A percentile compares a stretch with the other conserved stretches of the same genome.
Evolutionary conservation across 2,888 invertebrate genomes (phyloP).

Genomic region (Orthosia gothica): DNA sequence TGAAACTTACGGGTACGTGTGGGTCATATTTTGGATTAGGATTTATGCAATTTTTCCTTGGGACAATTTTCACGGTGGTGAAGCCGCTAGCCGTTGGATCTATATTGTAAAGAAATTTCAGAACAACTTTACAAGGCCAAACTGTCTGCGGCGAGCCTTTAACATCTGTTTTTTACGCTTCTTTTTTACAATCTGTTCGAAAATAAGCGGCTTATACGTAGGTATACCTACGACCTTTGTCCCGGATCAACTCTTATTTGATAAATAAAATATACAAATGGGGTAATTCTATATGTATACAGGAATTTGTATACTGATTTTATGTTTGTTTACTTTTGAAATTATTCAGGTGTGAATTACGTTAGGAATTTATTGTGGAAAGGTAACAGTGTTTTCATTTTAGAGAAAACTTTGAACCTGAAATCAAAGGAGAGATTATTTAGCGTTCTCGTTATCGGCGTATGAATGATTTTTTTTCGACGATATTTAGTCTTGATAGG

Average conservation of each 20-base stretch:
- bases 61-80: no score
- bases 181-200: conserved; percentile 22
- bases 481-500: not conserved
- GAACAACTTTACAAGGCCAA: no score
- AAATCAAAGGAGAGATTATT: not conserved
- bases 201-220: conserved; percentile 37
- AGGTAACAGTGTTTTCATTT: not conserved
- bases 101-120: no score
- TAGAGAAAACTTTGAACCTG: not conserved
- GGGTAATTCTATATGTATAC: conserved; percentile 1
- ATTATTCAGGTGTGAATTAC: conserved; percentile 27
- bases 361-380: conserved; percentile 2
- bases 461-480: not conserved
- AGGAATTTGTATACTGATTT: conserved; percentile 14
- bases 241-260: conserved; percentile 16
- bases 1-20: no score
- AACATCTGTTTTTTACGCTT: no score
- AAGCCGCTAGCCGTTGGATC: no score
- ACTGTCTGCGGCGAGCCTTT: no score
- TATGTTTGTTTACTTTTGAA: conserved; percentile 35
- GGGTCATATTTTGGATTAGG: no score
- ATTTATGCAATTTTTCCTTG: no score
- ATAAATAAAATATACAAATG: conserved; percentile 14
- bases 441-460: not conserved
- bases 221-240: not conserved